Conservation (phyloP, 2,113 vertebrate genomes). For the Phasianus colchicus region DNA sequence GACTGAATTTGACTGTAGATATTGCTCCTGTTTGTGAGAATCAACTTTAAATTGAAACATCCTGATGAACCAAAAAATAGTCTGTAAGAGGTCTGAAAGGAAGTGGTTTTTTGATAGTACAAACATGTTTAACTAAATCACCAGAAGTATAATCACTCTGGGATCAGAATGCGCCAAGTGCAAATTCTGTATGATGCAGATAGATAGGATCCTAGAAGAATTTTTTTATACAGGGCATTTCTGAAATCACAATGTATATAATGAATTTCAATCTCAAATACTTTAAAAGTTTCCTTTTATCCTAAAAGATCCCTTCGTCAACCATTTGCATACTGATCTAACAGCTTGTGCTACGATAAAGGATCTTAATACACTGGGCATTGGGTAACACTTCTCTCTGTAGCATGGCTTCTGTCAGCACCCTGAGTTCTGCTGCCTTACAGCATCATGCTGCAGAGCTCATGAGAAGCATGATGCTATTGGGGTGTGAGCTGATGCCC, state of each 20-base stretch:
- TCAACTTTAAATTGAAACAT: not conserved
- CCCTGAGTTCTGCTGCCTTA: not conserved
- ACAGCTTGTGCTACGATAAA: not conserved
- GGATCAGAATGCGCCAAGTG: not conserved
- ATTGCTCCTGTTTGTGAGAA: not conserved
- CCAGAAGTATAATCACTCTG: not conserved
- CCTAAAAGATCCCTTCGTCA: rapidly evolving
- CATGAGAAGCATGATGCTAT: rapidly evolving
- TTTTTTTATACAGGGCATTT: not conserved
- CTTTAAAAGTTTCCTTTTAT: not conserved
- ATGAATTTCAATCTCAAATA: not conserved
- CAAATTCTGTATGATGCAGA: not conserved
- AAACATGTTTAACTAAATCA: not conserved
- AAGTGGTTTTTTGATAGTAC: not conserved
- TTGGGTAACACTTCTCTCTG: not conserved
- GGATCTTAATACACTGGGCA: not conserved
- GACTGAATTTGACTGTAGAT: not conserved
- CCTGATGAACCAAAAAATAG: not conserved
- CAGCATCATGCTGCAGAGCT: not conserved
- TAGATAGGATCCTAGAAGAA: not conserved
- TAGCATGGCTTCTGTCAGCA: rapidly evolving
- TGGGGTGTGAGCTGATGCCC: not conserved
- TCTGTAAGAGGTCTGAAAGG: not conserved
- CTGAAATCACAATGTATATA: no score
- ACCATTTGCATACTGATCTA: not conserved